Evolutionary conservation across 2,888 invertebrate species (phyloP).

Genomic region (Pasiphila rectangulata): DNA sequence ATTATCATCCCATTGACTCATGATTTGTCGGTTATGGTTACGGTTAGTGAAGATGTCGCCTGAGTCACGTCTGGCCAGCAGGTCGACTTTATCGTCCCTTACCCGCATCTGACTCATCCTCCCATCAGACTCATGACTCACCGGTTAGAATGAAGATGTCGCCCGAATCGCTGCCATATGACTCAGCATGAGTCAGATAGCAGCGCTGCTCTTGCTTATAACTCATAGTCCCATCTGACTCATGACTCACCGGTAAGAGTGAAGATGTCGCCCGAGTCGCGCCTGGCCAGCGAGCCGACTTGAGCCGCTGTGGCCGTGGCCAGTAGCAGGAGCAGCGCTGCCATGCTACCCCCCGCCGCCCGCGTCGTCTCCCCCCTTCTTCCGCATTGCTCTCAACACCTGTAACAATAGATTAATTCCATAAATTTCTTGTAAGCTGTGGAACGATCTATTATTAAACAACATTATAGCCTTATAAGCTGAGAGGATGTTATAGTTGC

Average conservation of each 20-base stretch:
- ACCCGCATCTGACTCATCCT: neutral
- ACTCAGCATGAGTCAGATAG: too few relatives aligned
- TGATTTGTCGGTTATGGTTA: conserved; percentile 49
- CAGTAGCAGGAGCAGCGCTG: conserved; percentile 63
- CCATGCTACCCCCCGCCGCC: conserved; percentile 72
- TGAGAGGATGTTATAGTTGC: too few relatives aligned
- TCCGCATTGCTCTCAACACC: conserved; percentile 55
- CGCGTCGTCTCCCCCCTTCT: conserved; percentile 46
- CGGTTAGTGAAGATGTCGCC: conserved; percentile 74
- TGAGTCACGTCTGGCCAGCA: conserved; percentile 54
- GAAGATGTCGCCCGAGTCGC: conserved; percentile 71
- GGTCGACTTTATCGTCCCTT: too few relatives aligned
- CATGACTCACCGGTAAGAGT: conserved; percentile 50
- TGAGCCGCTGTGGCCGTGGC: conserved; percentile 56
- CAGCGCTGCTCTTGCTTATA: neutral
- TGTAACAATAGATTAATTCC: too few relatives aligned
- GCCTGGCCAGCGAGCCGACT: conserved; percentile 66
- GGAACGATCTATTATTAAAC: neutral
- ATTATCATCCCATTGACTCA: neutral
- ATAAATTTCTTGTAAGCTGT: neutral
- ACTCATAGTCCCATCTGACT: neutral
- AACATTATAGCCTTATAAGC: too few relatives aligned
- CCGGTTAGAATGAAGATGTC: neutral
- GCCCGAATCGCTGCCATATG: too few relatives aligned
- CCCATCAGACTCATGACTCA: too few relatives aligned